Percentiles rank a stretch among this genome's conserved stretches.
These are phyloP conservation scores for Zaprionus tsacasi DNA, from an alignment of 1,140 invertebrate genomes.

Conservation along the genomic window DNA sequence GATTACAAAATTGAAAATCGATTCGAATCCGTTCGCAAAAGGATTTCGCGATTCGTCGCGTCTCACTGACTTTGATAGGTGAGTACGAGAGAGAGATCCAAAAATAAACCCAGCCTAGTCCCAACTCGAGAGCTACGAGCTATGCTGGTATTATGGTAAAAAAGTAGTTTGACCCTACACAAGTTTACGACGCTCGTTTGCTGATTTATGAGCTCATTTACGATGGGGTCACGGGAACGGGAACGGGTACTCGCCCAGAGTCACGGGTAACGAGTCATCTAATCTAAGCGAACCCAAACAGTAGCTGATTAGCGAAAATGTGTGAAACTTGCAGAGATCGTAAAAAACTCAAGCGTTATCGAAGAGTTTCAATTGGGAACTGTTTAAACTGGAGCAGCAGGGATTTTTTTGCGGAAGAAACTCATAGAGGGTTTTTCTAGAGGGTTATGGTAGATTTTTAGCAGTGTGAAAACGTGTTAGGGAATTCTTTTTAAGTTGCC, in stretches of 20 bases:
- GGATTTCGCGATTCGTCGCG: conserved; percentile 97
- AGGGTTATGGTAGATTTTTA: not conserved
- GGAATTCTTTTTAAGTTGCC: not conserved
- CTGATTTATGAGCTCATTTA: conserved; percentile 54
- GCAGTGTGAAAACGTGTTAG: no score
- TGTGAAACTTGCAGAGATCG: conserved; percentile 59
- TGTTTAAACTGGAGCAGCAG: conserved; percentile 41
- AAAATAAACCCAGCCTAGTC: not conserved
- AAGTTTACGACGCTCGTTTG: conserved; percentile 39
- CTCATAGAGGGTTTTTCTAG: not conserved
- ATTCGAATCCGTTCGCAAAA: conserved; percentile 98
- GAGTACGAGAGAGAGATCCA: conserved; percentile 35
- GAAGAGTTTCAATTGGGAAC: conserved; percentile 49
- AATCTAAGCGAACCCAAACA: conserved; percentile 25
- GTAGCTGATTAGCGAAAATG: conserved; percentile 80
- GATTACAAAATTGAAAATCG: conserved; percentile 98
- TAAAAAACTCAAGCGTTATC: conserved; percentile 9
- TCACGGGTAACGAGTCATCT: conserved; percentile 10
- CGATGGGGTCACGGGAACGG: conserved; percentile 9
- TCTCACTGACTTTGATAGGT: conserved; percentile 95
- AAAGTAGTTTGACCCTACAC: conserved; percentile 49
- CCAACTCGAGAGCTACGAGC: not conserved
- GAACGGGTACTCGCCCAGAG: not conserved
- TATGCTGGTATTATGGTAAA: not conserved
- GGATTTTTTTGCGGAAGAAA: conserved; percentile 1